These are phyloP conservation scores for Premnoplex brunnescens DNA, from an alignment of 2,797 vertebrate species.

Conservation along the genomic window DNA sequence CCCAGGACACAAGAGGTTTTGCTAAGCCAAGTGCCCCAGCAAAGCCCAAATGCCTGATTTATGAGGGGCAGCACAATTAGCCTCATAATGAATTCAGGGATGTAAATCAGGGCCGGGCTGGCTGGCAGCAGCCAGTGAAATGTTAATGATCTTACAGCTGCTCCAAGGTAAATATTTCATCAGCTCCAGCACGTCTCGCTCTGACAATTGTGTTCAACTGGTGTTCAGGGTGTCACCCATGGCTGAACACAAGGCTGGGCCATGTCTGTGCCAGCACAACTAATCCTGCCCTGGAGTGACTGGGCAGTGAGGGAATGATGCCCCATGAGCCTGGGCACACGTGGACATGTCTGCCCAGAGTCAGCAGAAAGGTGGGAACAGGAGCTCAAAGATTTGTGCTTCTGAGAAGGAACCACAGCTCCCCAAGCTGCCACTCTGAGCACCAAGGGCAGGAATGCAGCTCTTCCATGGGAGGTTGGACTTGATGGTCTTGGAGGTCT, in stretches of 20 bases:
- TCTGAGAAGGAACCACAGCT: neutral
- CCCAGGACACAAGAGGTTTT: neutral
- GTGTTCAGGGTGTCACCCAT: neutral
- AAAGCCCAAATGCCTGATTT: neutral
- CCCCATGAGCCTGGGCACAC: neutral
- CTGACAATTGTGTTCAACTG: neutral
- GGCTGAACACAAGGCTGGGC: neutral
- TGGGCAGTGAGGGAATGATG: neutral
- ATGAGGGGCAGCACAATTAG: neutral
- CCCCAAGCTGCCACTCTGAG: too few species aligned
- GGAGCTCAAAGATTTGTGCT: neutral
- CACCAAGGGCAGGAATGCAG: neutral
- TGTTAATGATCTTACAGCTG: conserved; percentile 64
- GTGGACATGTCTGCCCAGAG: accelerated
- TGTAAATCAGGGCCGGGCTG: neutral
- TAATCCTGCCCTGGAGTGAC: accelerated
- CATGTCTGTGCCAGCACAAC: neutral
- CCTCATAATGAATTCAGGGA: conserved; percentile 18
- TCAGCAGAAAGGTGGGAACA: neutral
- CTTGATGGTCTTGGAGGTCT: neutral
- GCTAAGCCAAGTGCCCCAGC: neutral
- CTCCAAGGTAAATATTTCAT: conserved; percentile 60
- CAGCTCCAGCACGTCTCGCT: neutral
- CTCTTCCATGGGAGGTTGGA: neutral
- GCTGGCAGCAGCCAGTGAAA: conserved; percentile 68